A percentile compares a stretch with the other conserved stretches of the same genome.
These are phyloP conservation scores for Sciurus carolinensis DNA, from an alignment of 2,797 vertebrate species.

Conservation along the genomic window DNA sequence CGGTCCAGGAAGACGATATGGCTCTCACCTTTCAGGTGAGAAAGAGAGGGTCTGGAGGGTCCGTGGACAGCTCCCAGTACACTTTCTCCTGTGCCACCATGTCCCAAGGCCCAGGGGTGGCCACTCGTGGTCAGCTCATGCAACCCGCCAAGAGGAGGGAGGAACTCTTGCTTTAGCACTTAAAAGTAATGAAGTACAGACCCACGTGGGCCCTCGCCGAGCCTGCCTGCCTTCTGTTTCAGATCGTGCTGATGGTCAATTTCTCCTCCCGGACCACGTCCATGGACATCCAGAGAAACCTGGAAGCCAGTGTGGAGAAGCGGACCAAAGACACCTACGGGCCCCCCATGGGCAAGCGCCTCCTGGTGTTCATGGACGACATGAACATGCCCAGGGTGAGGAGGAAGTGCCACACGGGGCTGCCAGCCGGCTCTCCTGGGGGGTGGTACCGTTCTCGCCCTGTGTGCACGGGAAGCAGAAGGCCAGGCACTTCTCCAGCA, in stretches of 20 bases:
- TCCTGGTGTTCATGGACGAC: constrained; percentile 98
- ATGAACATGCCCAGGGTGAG: constrained; percentile 98
- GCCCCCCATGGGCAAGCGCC: constrained; percentile 96
- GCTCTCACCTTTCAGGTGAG: not conserved
- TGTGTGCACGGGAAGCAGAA: fast-evolving
- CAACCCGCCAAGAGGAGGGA: not conserved
- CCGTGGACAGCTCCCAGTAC: not conserved
- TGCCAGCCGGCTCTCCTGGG: too few relatives aligned
- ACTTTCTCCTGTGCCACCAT: fast-evolving
- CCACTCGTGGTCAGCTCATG: too few relatives aligned
- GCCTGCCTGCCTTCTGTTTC: constrained; percentile 20
- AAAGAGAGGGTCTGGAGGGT: not conserved
- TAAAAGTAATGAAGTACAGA: not conserved
- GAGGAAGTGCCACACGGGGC: too few relatives aligned
- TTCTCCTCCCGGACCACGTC: constrained; percentile 98
- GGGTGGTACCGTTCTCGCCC: fast-evolving
- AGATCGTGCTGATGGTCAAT: constrained; percentile 95
- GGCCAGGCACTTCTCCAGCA: not conserved
- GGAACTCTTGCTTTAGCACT: not conserved
- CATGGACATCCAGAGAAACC: constrained; percentile 96
- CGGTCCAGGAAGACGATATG: not conserved
- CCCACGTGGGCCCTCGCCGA: not conserved
- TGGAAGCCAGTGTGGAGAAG: constrained; percentile 97
- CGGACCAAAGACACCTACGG: constrained; percentile 96
- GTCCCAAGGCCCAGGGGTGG: not conserved